Base-by-base conservation (phyloP, 2,113 vertebrate species). In the Proterorhinus semilunaris region DNA sequence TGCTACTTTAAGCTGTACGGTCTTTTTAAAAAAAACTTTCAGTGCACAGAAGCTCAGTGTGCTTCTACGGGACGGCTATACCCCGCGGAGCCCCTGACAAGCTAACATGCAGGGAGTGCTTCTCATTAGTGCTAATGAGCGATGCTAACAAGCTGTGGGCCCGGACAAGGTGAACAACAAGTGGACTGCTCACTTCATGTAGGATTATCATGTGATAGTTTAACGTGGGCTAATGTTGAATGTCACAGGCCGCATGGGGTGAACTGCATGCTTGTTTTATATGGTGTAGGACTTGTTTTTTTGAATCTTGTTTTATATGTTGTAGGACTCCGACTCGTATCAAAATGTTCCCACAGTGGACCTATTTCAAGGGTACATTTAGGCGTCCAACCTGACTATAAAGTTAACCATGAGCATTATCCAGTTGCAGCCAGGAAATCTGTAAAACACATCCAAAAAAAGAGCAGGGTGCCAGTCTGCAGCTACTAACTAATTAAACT, bases 41-140 rank as follows among this genome's bases (percentile, higher is more conserved):
- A 36, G 36, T 63, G 43, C 44, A 61, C 9, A 44, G 21, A 71
- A 58, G 45, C 74, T n/a, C 10, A 15, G 10, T 17, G 15, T 45
- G 68, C 13, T 59, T 65, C 55, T 27, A 52, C 47, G 53, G 21
- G 10, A 62, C 9, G 17, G 8, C 8, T 66, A 10, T 50, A 48
- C 68, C 76, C 81, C 2, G 74, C 42, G 50, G 75, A 75, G 52
- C 42, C 36, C 50, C 55, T 44, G 16, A 78, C 8, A 63, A 78
- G 72, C 52, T 47, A 43, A 53, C 69, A 51, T 16, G 75, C 53
- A 27, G 69, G 15, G 11, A 74, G 54, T 10, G 6, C 64, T 10
- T 68, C 67, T 74, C 36, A 74, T 71, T 66, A 72, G 50, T 51
- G 7, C 12, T 51, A 78, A 74, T 66, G 78, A 74, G 68, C 4